phyloP scores from a whole-genome alignment of 2,797 vertebrate genomes.

The Phylloscopus collybita region DNA sequence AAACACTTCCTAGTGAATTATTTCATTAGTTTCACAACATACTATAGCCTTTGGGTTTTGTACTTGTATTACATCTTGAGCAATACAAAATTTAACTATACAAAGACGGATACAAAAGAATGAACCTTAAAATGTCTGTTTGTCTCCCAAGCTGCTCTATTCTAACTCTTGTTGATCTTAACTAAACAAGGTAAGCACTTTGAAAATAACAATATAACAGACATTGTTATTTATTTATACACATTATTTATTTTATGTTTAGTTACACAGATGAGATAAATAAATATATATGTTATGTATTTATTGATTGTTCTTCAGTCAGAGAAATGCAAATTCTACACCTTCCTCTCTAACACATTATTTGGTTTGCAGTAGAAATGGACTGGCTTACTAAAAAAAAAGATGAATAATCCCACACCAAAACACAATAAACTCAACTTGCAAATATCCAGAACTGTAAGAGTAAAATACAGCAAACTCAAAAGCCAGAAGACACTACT shows the following conservation, averaged over 20 bases:
- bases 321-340: background rate
- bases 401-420: background rate
- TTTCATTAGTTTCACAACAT: background rate
- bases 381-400: background rate
- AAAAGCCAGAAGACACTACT: constrained; percentile 21
- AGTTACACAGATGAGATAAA: background rate
- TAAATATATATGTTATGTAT: background rate
- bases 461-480: background rate
- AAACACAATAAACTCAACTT: background rate
- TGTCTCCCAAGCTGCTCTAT: background rate
- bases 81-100: background rate
- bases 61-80: background rate
- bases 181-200: background rate
- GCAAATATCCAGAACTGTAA: background rate
- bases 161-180: background rate
- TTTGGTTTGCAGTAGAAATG: background rate
- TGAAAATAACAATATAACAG: background rate
- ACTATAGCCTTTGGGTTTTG: background rate
- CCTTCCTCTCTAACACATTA: background rate
- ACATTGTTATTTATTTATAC: background rate
- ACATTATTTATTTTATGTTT: background rate
- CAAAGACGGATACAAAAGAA: background rate
- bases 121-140: background rate
- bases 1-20: background rate
- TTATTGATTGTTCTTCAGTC: background rate